Conservation (phyloP, 2,113 vertebrate species). For the Sorex fumeus region DNA sequence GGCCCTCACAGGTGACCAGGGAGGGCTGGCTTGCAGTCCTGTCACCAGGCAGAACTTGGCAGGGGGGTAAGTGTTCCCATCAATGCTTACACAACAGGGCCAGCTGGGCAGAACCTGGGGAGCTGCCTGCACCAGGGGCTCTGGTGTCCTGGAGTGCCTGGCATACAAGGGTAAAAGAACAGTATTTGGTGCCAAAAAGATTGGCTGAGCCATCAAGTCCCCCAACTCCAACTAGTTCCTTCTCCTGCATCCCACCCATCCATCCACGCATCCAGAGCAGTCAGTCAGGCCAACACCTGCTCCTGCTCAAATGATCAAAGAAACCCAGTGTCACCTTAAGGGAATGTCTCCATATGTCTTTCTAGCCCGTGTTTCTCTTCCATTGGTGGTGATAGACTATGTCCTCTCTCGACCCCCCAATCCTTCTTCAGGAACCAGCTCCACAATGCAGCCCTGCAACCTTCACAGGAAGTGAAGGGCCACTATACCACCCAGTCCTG, state of each 20-base stretch:
- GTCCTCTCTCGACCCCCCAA: not conserved
- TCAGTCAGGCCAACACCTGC: not conserved
- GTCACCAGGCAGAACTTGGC: conserved; percentile 52
- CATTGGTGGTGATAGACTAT: not conserved
- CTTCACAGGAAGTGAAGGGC: not conserved
- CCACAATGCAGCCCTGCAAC: not conserved
- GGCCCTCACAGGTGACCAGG: conserved; percentile 76
- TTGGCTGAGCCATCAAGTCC: not conserved
- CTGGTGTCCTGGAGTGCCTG: not conserved
- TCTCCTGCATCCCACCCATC: not conserved
- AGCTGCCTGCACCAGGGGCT: not conserved
- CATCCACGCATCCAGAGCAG: not conserved
- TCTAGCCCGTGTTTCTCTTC: not conserved
- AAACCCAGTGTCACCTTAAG: not conserved
- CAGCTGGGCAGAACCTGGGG: conserved; percentile 62
- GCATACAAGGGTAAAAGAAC: not conserved
- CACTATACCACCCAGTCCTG: not conserved
- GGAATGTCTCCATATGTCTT: not conserved
- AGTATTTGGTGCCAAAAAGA: not conserved
- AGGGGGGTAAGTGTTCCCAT: not conserved
- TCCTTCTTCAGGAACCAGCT: not conserved
- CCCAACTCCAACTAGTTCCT: not conserved
- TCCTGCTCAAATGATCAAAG: not conserved
- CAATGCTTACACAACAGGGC: not conserved
- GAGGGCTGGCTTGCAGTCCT: conserved; percentile 66